A percentile compares a stretch with the other conserved stretches of the same genome.
These are phyloP conservation scores for Melipona quadrifasciata DNA, from an alignment of 1,140 invertebrate genomes.

Conservation along the genomic window DNA sequence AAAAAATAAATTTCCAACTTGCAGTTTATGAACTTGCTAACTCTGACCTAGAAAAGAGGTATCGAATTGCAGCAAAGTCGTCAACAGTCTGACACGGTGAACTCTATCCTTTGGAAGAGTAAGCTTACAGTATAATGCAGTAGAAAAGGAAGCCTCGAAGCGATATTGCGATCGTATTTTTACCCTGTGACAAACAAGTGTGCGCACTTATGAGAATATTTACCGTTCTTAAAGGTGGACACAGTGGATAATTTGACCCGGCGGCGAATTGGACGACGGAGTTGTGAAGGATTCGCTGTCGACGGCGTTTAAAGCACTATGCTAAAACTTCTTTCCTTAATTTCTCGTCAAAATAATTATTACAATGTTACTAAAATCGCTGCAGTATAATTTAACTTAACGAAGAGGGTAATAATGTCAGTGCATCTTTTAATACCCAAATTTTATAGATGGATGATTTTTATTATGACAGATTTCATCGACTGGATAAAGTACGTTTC, in stretches of 20 bases:
- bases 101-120: not conserved
- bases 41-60: too few species aligned
- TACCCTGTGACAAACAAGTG: conserved; percentile 23
- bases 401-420: too few species aligned
- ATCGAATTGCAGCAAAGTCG: conserved; percentile 4
- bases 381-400: too few species aligned
- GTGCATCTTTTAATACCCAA: too few species aligned
- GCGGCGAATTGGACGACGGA: not conserved
- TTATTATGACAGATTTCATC: too few species aligned
- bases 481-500: too few species aligned
- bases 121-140: not conserved
- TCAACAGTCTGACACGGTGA: not conserved
- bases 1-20: too few species aligned
- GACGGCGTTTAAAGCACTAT: not conserved
- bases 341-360: too few species aligned
- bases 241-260: not conserved
- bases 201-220: conserved; percentile 6
- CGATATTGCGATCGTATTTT: not conserved
- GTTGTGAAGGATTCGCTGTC: not conserved
- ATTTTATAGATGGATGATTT: too few species aligned
- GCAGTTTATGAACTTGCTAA: too few species aligned
- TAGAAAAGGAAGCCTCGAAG: not conserved
- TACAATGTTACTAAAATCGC: too few species aligned
- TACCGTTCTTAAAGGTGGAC: not conserved
- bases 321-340: too few species aligned